phyloP scores from a whole-genome alignment of 1,140 invertebrate genomes.

The Drosophila bocqueti region DNA sequence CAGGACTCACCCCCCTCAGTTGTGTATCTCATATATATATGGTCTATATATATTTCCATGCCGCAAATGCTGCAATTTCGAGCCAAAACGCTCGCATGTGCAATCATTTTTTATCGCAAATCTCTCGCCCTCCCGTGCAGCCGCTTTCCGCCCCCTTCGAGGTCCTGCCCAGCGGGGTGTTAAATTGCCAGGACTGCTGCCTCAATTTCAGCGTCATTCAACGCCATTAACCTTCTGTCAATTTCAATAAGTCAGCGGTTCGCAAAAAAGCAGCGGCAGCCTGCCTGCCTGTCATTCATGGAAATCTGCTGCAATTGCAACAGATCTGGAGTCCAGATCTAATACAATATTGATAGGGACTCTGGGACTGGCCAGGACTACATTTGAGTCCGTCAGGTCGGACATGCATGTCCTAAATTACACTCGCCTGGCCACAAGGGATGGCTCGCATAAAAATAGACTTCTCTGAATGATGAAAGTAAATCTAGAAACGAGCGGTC shows the following conservation, averaged over 20 bases:
- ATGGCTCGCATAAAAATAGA: constrained; percentile 21
- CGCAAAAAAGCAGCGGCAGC: constrained; percentile 11
- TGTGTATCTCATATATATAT: constrained; percentile 34
- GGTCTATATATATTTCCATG: constrained; percentile 68
- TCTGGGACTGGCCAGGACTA: constrained; percentile 1
- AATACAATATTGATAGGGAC: constrained; percentile 48
- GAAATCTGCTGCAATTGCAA: constrained; percentile 76
- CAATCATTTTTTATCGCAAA: constrained; percentile 84
- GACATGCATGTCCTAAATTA: constrained; percentile 38
- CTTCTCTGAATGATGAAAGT: constrained; percentile 12
- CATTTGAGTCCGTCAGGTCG: constrained; percentile 13
- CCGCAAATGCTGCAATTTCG: constrained; percentile 81
- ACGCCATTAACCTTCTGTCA: constrained; percentile 82
- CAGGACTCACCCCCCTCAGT: constrained; percentile 21
- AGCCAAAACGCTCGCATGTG: constrained; percentile 73
- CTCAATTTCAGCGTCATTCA: constrained; percentile 54
- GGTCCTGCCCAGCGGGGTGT: constrained; percentile 69
- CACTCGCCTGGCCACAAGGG: constrained; percentile 19
- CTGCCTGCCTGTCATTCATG: constrained; percentile 17
- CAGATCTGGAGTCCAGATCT: constrained; percentile 31
- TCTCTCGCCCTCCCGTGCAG: constrained; percentile 35
- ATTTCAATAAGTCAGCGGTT: constrained; percentile 74
- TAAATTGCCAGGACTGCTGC: constrained; percentile 70
- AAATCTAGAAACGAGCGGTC: neutral
- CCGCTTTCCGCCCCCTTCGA: constrained; percentile 9